Evolutionary conservation across 2,888 invertebrate species (phyloP), one percentile per base, ranked within the genome.

Genomic region (Parnassius orleans): DNA sequence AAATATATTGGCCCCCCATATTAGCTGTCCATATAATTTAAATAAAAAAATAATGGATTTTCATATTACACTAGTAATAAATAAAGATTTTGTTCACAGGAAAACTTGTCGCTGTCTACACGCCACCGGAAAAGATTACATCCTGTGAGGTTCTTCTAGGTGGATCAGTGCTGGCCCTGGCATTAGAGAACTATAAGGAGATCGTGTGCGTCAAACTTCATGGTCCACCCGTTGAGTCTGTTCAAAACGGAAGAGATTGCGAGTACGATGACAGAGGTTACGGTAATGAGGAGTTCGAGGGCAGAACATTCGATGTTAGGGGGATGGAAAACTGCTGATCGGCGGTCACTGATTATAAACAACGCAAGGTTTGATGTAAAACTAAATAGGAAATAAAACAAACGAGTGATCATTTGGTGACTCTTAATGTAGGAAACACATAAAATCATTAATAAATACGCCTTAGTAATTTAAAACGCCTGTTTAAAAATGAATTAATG

Each of bases 141-240:
- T 95, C 96, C 0, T 95, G 96, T 81, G 96, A 97, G 77, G 93
- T 97, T 52, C 93, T 95, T 10, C 93, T 95, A 12, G 95, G 95
- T 60, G 97, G 96, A 0, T 93, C 93, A 44, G 93, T 93, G 57
- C 92, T 96, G 1, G 93, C 96, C 1, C 81, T 96, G 61, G 95
- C 95, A 0, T 77, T 96, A 51, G 94, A 94, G 69, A 95, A 95
- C 75, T 92, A 93, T 73, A 90, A 92, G 62, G 93, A 94, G 59
- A 87, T 96, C 43, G 84, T 95, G 10, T 95, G 95, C 58, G 88
- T 96, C 33, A 93, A 94, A 65, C 86, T 95, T 12, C 84, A 84
- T 60, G 90, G 90, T 0, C 87, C 90, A 0, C 58, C 71, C 0
- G 79, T 85, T 1, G 88, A 90, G 19, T 75, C 88, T 0, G 89